These are phyloP conservation scores for Trilocha varians DNA, from an alignment of 2,888 invertebrate genomes.

Conservation along the genomic window DNA sequence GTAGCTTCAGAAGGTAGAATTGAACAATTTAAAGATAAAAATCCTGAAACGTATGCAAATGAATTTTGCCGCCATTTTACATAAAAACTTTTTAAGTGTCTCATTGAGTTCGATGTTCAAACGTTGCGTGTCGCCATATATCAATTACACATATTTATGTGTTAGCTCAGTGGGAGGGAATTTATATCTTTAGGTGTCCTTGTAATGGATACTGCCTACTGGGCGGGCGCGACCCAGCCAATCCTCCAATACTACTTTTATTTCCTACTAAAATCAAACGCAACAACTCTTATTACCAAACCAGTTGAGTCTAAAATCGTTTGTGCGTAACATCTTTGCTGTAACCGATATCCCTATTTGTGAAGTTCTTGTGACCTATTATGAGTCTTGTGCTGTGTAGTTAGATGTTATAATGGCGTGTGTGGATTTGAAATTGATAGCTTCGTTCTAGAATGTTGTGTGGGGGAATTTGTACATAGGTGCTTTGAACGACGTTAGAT, in stretches of 20 bases:
- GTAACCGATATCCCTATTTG: constrained; percentile 66
- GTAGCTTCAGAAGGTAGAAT: too few species aligned
- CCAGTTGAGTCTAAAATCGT: constrained; percentile 20
- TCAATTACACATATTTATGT: constrained; percentile 35
- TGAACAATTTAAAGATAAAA: too few species aligned
- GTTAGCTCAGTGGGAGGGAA: constrained; percentile 42
- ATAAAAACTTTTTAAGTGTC: too few species aligned
- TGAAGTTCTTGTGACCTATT: constrained; percentile 21
- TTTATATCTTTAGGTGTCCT: constrained; percentile 42
- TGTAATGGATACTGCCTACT: constrained; percentile 59
- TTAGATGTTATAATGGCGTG: constrained; percentile 24
- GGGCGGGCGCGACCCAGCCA: constrained; percentile 64
- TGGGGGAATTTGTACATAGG: constrained; percentile 2
- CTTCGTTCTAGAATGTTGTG: constrained; percentile 31
- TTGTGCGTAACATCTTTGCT: constrained; percentile 23
- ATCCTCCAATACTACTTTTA: constrained; percentile 67
- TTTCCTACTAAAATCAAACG: constrained; percentile 29
- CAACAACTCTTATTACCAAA: constrained; percentile 16
- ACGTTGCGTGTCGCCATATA: constrained; percentile 10
- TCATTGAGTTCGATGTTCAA: neutral
- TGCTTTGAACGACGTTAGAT: too few species aligned
- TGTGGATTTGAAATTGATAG: constrained; percentile 51
- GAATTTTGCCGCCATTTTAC: too few species aligned
- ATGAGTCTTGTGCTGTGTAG: constrained; percentile 13
- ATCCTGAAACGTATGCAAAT: too few species aligned